phyloP scores from a whole-genome alignment of 2,888 invertebrate genomes.

The Eupithecia abbreviata region DNA sequence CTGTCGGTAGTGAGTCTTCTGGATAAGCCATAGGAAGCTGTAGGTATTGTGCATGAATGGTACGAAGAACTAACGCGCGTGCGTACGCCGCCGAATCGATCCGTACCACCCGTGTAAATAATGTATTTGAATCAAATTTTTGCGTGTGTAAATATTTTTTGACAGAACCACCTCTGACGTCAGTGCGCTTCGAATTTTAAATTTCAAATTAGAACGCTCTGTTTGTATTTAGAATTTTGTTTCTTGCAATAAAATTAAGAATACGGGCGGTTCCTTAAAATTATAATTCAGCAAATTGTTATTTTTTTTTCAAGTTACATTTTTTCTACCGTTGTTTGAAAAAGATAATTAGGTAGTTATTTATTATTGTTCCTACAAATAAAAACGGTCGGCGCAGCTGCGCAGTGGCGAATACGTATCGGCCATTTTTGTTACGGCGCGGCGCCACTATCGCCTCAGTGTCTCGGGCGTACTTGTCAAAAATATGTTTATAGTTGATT shows the following conservation, averaged over 20 bases:
- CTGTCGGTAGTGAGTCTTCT: background rate
- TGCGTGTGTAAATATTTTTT: slow-evolving; percentile 51
- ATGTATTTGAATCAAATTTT: slow-evolving; percentile 67
- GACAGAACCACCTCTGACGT: slow-evolving; percentile 41
- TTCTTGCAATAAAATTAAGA: background rate
- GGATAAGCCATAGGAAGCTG: background rate
- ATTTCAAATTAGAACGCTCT: slow-evolving; percentile 25
- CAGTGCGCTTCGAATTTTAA: slow-evolving; percentile 43
- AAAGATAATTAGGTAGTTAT: slow-evolving; percentile 49
- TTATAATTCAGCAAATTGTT: background rate
- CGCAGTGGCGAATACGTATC: slow-evolving; percentile 58
- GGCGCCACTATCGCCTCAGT: slow-evolving; percentile 74
- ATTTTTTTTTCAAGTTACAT: background rate
- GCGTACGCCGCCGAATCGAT: slow-evolving; percentile 75
- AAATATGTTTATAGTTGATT: slow-evolving; percentile 55
- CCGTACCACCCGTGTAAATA: slow-evolving; percentile 71
- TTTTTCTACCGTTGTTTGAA: slow-evolving; percentile 26
- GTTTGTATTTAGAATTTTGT: slow-evolving; percentile 18
- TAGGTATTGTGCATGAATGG: slow-evolving; percentile 52
- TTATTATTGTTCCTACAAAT: slow-evolving; percentile 38
- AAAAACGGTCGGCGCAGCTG: slow-evolving; percentile 66
- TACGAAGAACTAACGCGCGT: slow-evolving; percentile 66
- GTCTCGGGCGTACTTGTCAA: slow-evolving; percentile 80
- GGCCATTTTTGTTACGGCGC: slow-evolving; percentile 70
- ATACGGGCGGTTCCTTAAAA: background rate